Evolutionary conservation across 2,113 vertebrate genomes (phyloP).

Genomic region (Triplophysa dalaica): DNA sequence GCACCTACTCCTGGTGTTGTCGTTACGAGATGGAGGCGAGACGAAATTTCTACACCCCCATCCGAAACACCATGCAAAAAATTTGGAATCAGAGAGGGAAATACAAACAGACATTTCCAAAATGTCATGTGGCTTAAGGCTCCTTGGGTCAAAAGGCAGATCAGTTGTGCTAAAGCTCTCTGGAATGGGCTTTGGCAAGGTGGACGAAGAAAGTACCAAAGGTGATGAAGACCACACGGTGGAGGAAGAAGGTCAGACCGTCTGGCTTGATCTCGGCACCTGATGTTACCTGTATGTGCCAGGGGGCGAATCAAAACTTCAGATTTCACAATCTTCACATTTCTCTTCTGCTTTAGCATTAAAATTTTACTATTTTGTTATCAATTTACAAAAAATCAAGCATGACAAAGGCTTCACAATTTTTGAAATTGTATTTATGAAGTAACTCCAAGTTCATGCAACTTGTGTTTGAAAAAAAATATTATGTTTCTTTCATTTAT

Average conservation of each 20-base stretch:
- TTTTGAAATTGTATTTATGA: too few relatives aligned
- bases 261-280: constrained; percentile 3
- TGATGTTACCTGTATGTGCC: constrained; percentile 11
- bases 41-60: constrained; percentile 28
- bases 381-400: too few relatives aligned
- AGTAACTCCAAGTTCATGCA: too few relatives aligned
- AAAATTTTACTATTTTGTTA: too few relatives aligned
- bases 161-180: constrained; percentile 39
- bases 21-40: constrained; percentile 35
- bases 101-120: constrained; percentile 54
- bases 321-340: too few relatives aligned
- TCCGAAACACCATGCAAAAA: constrained; percentile 30
- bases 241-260: constrained; percentile 45
- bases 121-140: constrained; percentile 60
- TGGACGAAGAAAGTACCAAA: constrained; percentile 36
- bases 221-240: constrained; percentile 41
- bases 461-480: too few relatives aligned
- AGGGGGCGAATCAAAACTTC: not conserved
- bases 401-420: too few relatives aligned
- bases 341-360: too few relatives aligned
- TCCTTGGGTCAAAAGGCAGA: constrained; percentile 45
- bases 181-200: constrained; percentile 38
- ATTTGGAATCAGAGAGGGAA: constrained; percentile 28
- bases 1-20: constrained; percentile 42
- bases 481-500: too few relatives aligned